Base-by-base conservation (phyloP, 1,140 invertebrate species). In the Leucophenga varia region DNA sequence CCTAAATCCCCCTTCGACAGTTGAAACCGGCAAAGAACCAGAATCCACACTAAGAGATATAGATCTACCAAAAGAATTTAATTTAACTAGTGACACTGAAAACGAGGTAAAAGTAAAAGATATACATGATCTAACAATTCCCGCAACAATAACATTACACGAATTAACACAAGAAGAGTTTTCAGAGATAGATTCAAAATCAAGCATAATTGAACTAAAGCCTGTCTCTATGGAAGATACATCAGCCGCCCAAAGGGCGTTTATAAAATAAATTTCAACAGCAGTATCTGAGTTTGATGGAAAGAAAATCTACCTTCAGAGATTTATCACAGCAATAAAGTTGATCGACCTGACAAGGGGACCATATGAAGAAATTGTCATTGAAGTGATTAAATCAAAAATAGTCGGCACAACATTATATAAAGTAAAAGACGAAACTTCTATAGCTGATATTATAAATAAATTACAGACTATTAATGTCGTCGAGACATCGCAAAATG, bases 171-270 rank as follows among this genome's bases (percentile, higher is more conserved):
- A n/a, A n/a, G n/a, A n/a, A n/a, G n/a, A n/a, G n/a, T n/a, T n/a
- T n/a, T n/a, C n/a, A n/a, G n/a, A n/a, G n/a, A n/a, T n/a, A n/a
- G n/a, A n/a, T n/a, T n/a, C n/a, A n/a, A n/a, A n/a, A n/a, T n/a
- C n/a, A n/a, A n/a, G n/a, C n/a, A n/a, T n/a, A n/a, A n/a, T n/a
- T n/a, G n/a, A n/a, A n/a, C n/a, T n/a, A n/a, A n/a, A n/a, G n/a
- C n/a, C n/a, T n/a, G n/a, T n/a, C n/a, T n/a, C n/a, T n/a, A n/a
- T n/a, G n/a, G n/a, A n/a, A n/a, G n/a, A n/a, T n/a, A n/a, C n/a
- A n/a, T n/a, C n/a, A n/a, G n/a, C n/a, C n/a, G n/a, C n/a, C 43
- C 21, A 38, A n/a, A 46, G 35, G 43, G 43, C 43, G 31, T 47
- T 32, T 39, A 21, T 45, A 5, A 45, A n/a, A 12, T 34, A 45